Base-by-base conservation (phyloP, 2,113 vertebrate species). In the Pagrus major region DNA sequence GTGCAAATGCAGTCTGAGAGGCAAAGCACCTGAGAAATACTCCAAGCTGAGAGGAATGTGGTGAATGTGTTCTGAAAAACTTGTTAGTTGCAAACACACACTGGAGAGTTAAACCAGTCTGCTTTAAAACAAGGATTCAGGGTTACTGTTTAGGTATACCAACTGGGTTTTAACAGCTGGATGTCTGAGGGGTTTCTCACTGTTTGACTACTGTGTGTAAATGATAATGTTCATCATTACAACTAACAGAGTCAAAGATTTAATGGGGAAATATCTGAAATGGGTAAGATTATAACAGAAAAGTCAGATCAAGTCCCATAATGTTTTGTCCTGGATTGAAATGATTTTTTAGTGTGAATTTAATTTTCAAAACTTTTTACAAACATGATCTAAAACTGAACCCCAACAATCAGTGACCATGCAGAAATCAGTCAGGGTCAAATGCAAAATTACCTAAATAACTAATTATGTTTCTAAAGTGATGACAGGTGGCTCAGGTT, bases 61-160 rank as follows among this genome's bases (percentile, higher is more conserved):
- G 65, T 37, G 73, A 84, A 73, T 63, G 79, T 42, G 44, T 46
- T 49, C 16, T 46, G 21, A 21, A 56, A 44, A 35, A 47, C 27
- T 56, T 56, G 15, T 61, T 15, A 20, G 9, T 21, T 31, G 42
- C n/a, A 61, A 49, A 72, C 23, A 11, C 1, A 23, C 31, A 3
- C 2, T 35, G 33, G 29, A 42, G 71, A 35, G 9, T 59, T 70
- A 15, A 39, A 44, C 3, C 21, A 2, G 20, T 1, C 8, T 9
- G 21, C 15, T 69, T 51, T 33, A 52, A 66, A 60, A 23, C 4
- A n/a, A 63, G 16, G 7, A 27, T 16, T 29, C 1, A 5, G 12
- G 6, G 4, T 7, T 9, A 27, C 15, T 35, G 14, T 65, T 39
- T n/a, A 33, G 42, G 14, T 21, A 18, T 12, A 54, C 3, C 4